Conservation (phyloP, 37 sponge, comb jelly and placozoan species). For the Theonella swinhoei region DNA sequence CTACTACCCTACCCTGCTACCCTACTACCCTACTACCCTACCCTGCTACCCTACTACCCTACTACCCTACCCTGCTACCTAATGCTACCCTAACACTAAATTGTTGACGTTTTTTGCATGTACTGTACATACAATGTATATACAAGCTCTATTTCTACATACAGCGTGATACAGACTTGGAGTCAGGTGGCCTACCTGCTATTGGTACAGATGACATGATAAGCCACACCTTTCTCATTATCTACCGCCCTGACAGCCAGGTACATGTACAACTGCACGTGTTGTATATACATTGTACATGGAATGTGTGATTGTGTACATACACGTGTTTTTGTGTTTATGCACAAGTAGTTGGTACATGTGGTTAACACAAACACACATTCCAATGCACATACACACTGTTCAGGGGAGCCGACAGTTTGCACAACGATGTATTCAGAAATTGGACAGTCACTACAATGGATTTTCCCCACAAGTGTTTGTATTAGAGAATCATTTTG, state of each 20-base stretch:
- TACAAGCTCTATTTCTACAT: background rate
- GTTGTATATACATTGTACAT: too few relatives aligned
- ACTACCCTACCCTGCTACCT: too few relatives aligned
- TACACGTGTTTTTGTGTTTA: slow-evolving; percentile 5
- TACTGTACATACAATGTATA: background rate
- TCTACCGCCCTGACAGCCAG: slow-evolving; percentile 58
- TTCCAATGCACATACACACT: too few relatives aligned
- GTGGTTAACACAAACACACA: too few relatives aligned
- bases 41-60: too few relatives aligned
- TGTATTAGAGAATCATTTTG: slow-evolving; percentile 48
- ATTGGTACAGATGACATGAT: background rate
- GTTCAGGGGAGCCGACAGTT: slow-evolving; percentile 30
- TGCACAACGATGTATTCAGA: slow-evolving; percentile 13
- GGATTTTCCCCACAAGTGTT: background rate
- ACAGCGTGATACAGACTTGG: background rate
- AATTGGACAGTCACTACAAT: background rate
- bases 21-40: too few relatives aligned
- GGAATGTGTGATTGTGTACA: too few relatives aligned
- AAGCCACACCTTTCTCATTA: slow-evolving; percentile 23
- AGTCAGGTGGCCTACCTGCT: background rate
- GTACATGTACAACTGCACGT: background rate
- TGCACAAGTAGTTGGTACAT: background rate
- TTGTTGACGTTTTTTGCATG: too few relatives aligned
- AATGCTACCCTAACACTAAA: too few relatives aligned
- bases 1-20: too few relatives aligned